A percentile compares a stretch with the other conserved stretches of the same genome.
Conservation (phyloP, 2,113 vertebrate genomes). For the Ammodytes dubius region DNA sequence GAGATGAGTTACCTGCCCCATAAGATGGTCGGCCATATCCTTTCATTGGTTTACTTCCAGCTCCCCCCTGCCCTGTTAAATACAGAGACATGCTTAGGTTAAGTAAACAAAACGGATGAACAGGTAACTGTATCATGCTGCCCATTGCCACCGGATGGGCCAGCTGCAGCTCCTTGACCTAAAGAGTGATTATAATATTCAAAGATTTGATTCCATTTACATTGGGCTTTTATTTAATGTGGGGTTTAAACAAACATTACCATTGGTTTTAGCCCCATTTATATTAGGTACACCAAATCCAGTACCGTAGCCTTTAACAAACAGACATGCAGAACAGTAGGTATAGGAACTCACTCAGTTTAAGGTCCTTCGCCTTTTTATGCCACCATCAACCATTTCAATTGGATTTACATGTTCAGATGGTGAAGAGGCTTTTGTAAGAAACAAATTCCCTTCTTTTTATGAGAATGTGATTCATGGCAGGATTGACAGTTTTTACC, state of each 20-base stretch:
- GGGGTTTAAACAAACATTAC: constrained; percentile 10
- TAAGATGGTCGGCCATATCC: constrained; percentile 67
- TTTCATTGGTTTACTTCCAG: constrained; percentile 68
- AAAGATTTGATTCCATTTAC: not conserved
- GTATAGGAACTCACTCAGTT: not conserved
- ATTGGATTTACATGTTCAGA: not conserved
- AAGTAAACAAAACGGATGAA: not conserved
- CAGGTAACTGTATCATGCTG: not conserved
- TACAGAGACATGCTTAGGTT: not conserved
- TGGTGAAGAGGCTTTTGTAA: not conserved
- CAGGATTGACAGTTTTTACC: no score
- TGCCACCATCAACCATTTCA: not conserved
- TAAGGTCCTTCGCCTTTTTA: not conserved
- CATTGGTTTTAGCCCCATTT: constrained; percentile 41
- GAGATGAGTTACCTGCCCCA: constrained; percentile 57
- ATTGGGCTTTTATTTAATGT: not conserved
- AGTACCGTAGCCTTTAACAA: constrained; percentile 54
- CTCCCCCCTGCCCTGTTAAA: constrained; percentile 60
- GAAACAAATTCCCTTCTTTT: no score
- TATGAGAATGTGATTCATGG: no score
- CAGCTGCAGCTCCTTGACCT: constrained; percentile 54
- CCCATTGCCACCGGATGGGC: constrained; percentile 9
- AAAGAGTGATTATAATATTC: not conserved
- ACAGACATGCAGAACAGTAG: not conserved
- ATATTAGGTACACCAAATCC: constrained; percentile 18